Conservation (phyloP, 2,888 invertebrate genomes). For the Timandra comae region DNA sequence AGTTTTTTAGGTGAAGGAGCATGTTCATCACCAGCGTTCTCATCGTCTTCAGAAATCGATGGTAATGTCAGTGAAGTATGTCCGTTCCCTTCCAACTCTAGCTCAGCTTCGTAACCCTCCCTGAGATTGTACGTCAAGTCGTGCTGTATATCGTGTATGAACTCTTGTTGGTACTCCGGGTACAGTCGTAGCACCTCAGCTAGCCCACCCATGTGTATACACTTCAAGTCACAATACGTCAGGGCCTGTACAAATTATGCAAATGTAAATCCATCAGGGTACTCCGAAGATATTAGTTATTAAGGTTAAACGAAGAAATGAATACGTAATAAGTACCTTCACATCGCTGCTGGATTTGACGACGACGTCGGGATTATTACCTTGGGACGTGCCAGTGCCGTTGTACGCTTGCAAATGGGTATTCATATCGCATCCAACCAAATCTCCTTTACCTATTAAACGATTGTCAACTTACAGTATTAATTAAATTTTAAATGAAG, state of each 20-base stretch:
- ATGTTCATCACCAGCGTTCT: constrained; percentile 87
- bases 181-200: constrained; percentile 92
- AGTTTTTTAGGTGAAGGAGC: constrained; percentile 80
- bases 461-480: constrained; percentile 16
- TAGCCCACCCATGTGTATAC: constrained; percentile 92
- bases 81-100: constrained; percentile 85
- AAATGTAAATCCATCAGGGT: constrained; percentile 11
- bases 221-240: constrained; percentile 97
- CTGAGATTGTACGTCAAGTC: constrained; percentile 96
- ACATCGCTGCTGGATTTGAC: constrained; percentile 97
- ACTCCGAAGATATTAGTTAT: constrained; percentile 5
- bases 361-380: constrained; percentile 84
- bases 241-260: constrained; percentile 78
- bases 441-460: constrained; percentile 91
- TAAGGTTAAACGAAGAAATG: constrained; percentile 11
- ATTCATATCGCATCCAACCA: constrained; percentile 95
- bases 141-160: constrained; percentile 95
- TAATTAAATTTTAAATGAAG: too few relatives aligned
- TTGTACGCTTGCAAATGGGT: constrained; percentile 84
- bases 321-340: constrained; percentile 64
- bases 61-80: constrained; percentile 90
- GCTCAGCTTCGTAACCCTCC: constrained; percentile 94
- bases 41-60: constrained; percentile 97
- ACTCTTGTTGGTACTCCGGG: constrained; percentile 96
- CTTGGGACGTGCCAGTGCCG: constrained; percentile 76